These are phyloP conservation scores for Crossoptilon crossoptilon DNA, from an alignment of 2,797 vertebrate genomes.

Conservation along the genomic window DNA sequence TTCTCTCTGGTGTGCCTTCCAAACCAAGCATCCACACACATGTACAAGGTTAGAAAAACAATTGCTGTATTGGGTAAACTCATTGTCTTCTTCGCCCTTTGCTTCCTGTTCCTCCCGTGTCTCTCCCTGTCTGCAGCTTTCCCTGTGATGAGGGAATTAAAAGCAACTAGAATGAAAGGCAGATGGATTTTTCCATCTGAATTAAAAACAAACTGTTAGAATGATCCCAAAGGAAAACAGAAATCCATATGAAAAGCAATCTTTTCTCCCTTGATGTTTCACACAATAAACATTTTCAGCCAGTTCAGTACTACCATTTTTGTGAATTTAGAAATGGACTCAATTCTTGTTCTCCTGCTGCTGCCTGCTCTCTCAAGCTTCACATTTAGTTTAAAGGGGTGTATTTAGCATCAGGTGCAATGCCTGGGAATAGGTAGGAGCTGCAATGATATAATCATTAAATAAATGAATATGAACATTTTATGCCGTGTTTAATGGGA, in stretches of 20 bases:
- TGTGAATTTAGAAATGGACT: neutral
- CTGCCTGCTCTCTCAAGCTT: neutral
- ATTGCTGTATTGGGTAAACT: neutral
- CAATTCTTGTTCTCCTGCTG: neutral
- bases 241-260: neutral
- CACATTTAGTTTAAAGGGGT: neutral
- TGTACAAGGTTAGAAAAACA: neutral
- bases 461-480: neutral
- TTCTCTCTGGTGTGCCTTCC: neutral
- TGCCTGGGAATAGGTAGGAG: neutral
- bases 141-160: neutral
- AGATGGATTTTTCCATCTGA: neutral
- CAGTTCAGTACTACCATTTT: neutral
- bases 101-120: neutral
- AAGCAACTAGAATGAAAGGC: neutral
- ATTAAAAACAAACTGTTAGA: neutral
- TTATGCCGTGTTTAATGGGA: neutral
- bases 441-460: neutral
- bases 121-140: neutral
- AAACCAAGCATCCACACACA: neutral
- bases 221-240: conserved; percentile 4
- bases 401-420: neutral
- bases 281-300: neutral
- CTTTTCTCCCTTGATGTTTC: neutral
- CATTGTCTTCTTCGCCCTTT: neutral